Percentiles rank a stretch among this genome's conserved stretches.
Conservation (phyloP, 2,113 vertebrate species). For the Eira barbara region DNA sequence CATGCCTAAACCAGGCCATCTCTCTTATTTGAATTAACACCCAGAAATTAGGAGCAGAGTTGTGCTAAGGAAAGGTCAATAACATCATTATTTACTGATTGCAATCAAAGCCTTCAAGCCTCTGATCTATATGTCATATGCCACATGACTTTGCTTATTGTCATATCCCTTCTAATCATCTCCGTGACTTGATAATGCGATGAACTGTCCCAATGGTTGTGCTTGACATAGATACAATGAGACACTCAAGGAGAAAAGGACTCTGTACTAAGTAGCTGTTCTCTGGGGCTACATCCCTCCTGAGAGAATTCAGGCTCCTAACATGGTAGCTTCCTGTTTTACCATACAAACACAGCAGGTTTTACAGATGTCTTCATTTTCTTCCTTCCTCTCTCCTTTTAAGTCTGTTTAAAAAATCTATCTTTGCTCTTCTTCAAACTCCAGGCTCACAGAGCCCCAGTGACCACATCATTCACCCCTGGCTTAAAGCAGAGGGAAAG, state of each 20-base stretch:
- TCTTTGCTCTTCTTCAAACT: conserved; percentile 26
- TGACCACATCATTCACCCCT: neutral
- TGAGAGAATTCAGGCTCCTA: neutral
- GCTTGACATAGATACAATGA: conserved; percentile 76
- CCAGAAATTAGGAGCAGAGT: neutral
- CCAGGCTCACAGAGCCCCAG: neutral
- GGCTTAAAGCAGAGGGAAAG: conserved; percentile 20
- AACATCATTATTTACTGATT: conserved; percentile 63
- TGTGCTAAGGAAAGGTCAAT: conserved; percentile 64
- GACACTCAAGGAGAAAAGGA: conserved; percentile 65
- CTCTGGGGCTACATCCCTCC: neutral
- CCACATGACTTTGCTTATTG: conserved; percentile 55
- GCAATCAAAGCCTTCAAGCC: conserved; percentile 49
- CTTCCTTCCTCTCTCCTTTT: neutral
- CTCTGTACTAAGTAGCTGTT: conserved; percentile 18
- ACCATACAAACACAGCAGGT: neutral
- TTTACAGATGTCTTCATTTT: conserved; percentile 34
- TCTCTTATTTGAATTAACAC: neutral
- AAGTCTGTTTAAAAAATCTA: neutral
- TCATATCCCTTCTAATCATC: conserved; percentile 76
- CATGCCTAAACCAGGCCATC: neutral
- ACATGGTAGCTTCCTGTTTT: conserved; percentile 26
- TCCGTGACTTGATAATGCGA: conserved; percentile 72
- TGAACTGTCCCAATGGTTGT: conserved; percentile 72
- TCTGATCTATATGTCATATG: conserved; percentile 64